These are phyloP conservation scores for Platysteira castanea DNA, from an alignment of 2,113 vertebrate genomes.

Conservation along the genomic window DNA sequence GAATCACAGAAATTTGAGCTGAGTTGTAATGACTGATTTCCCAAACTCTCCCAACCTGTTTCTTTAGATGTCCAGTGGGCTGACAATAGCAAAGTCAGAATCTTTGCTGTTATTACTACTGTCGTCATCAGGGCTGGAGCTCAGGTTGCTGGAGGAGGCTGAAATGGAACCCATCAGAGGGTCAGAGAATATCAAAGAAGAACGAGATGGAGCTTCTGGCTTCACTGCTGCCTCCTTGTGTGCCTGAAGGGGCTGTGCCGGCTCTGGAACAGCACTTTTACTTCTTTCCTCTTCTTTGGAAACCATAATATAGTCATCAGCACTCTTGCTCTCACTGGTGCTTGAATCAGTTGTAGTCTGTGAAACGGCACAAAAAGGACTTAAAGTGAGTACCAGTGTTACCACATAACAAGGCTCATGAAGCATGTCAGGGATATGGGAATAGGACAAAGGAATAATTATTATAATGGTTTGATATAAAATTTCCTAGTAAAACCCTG, in stretches of 20 bases:
- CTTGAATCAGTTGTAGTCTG: conserved; percentile 63
- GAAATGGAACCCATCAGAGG: conserved; percentile 83
- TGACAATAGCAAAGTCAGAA: conserved; percentile 98
- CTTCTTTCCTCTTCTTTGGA: conserved; percentile 80
- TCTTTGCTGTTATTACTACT: conserved; percentile 95
- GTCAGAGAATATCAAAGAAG: conserved; percentile 82
- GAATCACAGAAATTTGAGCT: background rate
- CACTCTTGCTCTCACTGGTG: conserved; percentile 70
- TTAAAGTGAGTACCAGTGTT: background rate
- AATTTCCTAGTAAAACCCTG: background rate
- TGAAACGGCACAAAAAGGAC: background rate
- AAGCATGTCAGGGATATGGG: background rate
- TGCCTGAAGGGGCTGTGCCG: conserved; percentile 37
- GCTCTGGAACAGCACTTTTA: background rate
- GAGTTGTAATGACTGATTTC: background rate
- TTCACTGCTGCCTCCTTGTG: conserved; percentile 61
- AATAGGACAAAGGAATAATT: background rate
- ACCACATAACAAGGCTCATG: background rate
- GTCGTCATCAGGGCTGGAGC: conserved; percentile 89
- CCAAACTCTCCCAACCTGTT: background rate
- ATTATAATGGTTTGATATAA: background rate
- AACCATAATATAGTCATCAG: conserved; percentile 91
- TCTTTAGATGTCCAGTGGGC: conserved; percentile 83
- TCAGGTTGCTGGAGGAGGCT: conserved; percentile 84
- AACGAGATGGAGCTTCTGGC: conserved; percentile 59